A percentile compares a stretch with the other conserved stretches of the same genome.
Evolutionary conservation across 2,797 vertebrate species (phyloP).

Genomic region (Rhincodon typus): DNA sequence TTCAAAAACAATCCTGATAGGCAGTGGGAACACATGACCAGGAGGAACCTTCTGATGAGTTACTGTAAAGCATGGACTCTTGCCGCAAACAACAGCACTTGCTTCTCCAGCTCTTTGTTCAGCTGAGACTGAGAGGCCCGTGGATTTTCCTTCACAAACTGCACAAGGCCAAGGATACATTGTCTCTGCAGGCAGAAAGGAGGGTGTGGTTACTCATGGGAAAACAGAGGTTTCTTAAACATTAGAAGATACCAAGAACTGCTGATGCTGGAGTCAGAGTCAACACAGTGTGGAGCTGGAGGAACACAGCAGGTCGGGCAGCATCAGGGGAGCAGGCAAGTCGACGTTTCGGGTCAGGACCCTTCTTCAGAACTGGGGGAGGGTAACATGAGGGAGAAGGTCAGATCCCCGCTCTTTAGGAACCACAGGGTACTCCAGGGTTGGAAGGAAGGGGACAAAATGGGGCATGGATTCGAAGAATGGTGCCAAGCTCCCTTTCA

Average conservation of each 20-base stretch:
- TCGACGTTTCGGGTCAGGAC: no score
- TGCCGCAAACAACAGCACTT: conserved; percentile 59
- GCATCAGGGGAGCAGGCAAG: no score
- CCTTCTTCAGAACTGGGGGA: no score
- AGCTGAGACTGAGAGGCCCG: conserved; percentile 52
- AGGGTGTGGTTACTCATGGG: neutral
- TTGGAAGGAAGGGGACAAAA: no score
- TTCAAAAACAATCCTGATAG: no score
- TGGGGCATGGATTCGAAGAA: neutral
- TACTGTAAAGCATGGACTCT: conserved; percentile 54
- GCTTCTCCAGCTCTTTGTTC: conserved; percentile 57
- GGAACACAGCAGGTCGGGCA: no score
- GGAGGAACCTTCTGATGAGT: neutral
- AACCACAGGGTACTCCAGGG: neutral
- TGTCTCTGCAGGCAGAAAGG: conserved; percentile 50
- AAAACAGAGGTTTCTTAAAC: neutral
- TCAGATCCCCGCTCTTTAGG: neutral
- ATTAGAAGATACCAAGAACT: no score
- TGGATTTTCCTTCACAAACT: conserved; percentile 56
- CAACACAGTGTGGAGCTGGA: no score
- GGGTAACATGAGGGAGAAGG: no score
- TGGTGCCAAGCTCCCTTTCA: neutral
- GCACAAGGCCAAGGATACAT: conserved; percentile 55
- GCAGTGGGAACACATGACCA: no score
- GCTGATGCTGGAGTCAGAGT: no score